phyloP scores from a whole-genome alignment of 2,113 vertebrate genomes.

The Tauraco erythrolophus region DNA sequence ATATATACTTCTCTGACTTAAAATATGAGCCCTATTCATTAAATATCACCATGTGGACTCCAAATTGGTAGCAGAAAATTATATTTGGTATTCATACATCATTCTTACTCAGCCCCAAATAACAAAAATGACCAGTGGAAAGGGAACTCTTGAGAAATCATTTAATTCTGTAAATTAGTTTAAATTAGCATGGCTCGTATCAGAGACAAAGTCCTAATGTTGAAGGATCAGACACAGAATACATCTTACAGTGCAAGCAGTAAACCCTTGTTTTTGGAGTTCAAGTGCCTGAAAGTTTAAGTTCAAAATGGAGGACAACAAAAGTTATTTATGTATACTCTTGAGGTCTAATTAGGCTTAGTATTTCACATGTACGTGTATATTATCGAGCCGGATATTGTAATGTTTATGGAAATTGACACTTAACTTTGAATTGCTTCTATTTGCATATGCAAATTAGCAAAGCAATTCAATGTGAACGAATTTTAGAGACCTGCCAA shows the following conservation, averaged over 20 bases:
- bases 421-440: constrained; percentile 67
- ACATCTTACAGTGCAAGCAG: not conserved
- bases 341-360: constrained; percentile 63
- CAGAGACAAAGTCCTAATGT: not conserved
- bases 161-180: constrained; percentile 12
- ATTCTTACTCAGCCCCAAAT: not conserved
- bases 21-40: not conserved
- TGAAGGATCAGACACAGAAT: not conserved
- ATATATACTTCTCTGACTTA: not conserved
- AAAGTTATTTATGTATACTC: constrained; percentile 63
- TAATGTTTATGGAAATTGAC: constrained; percentile 69
- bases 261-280: not conserved
- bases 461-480: not conserved
- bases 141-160: not conserved
- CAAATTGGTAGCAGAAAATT: not conserved
- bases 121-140: not conserved
- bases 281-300: constrained; percentile 29
- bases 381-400: constrained; percentile 48
- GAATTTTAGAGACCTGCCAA: constrained; percentile 37
- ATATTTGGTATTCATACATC: not conserved
- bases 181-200: not conserved
- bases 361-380: constrained; percentile 6
- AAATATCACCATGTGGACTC: not conserved
- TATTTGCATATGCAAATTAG: constrained; percentile 67
- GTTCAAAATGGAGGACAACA: constrained; percentile 34